Percentiles rank a stretch among this genome's conserved stretches.
Conservation (phyloP, 2,797 vertebrate genomes). For the Malacoctenus gilli region DNA sequence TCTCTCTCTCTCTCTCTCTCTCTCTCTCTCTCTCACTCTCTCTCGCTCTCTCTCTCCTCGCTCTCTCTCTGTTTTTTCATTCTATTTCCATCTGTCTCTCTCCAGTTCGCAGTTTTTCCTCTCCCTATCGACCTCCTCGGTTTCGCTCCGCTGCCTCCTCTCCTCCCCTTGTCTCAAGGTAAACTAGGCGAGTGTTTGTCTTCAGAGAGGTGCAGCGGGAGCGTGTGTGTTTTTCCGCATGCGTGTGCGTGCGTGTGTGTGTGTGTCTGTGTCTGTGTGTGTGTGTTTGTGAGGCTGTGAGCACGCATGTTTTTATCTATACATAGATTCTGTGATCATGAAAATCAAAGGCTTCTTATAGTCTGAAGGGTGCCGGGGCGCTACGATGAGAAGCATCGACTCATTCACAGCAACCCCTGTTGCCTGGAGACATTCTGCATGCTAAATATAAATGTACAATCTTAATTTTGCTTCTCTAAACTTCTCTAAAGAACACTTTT, state of each 20-base stretch:
- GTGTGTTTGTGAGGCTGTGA: slow-evolving; percentile 5
- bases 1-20: slow-evolving; percentile 20
- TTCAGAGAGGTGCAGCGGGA: slow-evolving; percentile 40
- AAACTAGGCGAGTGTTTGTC: slow-evolving; percentile 60
- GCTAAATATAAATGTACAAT: slow-evolving; percentile 19
- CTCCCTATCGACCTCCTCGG: slow-evolving; percentile 58
- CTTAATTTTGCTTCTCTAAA: slow-evolving; percentile 14
- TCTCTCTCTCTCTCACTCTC: neutral
- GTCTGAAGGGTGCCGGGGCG: slow-evolving; percentile 32
- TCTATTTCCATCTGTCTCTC: slow-evolving; percentile 46
- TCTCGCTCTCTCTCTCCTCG: neutral
- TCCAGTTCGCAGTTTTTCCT: slow-evolving; percentile 41
- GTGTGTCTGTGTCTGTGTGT: slow-evolving; percentile 1
- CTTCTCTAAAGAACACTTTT: slow-evolving; percentile 11
- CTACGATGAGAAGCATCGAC: slow-evolving; percentile 8
- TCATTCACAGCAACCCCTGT: slow-evolving; percentile 11
- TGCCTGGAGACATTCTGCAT: slow-evolving; percentile 6
- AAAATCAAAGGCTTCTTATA: slow-evolving; percentile 51
- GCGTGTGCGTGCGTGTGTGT: slow-evolving; percentile 3
- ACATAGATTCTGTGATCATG: slow-evolving; percentile 59
- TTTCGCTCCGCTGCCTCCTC: slow-evolving; percentile 55
- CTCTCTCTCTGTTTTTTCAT: slow-evolving; percentile 27
- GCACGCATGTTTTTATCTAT: slow-evolving; percentile 47
- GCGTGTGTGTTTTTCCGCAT: no score
- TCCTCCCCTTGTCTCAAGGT: slow-evolving; percentile 58